Evolutionary conservation across 1,140 invertebrate species (phyloP), one percentile per base, ranked within the genome.

Genomic region (Phymorhynchus buccinoides): DNA sequence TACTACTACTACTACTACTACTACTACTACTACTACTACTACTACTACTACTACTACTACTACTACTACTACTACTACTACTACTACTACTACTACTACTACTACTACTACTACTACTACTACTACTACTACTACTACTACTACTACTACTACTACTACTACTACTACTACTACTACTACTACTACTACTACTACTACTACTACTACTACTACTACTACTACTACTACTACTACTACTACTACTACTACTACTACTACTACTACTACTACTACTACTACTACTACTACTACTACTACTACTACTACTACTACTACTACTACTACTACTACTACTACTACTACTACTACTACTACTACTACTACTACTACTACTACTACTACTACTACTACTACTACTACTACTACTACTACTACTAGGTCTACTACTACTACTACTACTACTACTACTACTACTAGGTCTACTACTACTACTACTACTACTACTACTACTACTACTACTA

Each of bases 231-330:
- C n/a, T 80, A 80, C n/a, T 80, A 80, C n/a, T 80, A 80, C n/a
- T 80, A 80, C n/a, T 80, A 80, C n/a, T 80, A 80, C n/a, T 80
- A 80, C n/a, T 80, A 80, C n/a, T 80, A 80, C n/a, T 80, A 80
- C n/a, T 48, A 80, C n/a, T 80, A 32, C n/a, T 48, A 32, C n/a
- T 80, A 44, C n/a, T 48, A 44, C n/a, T 80, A 44, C n/a, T 48
- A 44, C n/a, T 80, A 80, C 56, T 66, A 66, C 56, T 66, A 66
- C 56, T 66, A 66, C 56, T 80, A 80, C 79, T 80, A 80, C 79
- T 80, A 80, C 79, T 80, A 80, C 79, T 80, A 80, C 79, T 80
- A 80, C 42, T 80, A 80, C 56, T 77, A 77, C 73, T n/a, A 35
- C 37, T 77, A 77, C 73, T n/a, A 77, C 16, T 18, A 16, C 37